A percentile compares a stretch with the other conserved stretches of the same genome.
Evolutionary conservation across 2,113 vertebrate species (phyloP).

Genomic region (Ptilorrhoa leucosticta): DNA sequence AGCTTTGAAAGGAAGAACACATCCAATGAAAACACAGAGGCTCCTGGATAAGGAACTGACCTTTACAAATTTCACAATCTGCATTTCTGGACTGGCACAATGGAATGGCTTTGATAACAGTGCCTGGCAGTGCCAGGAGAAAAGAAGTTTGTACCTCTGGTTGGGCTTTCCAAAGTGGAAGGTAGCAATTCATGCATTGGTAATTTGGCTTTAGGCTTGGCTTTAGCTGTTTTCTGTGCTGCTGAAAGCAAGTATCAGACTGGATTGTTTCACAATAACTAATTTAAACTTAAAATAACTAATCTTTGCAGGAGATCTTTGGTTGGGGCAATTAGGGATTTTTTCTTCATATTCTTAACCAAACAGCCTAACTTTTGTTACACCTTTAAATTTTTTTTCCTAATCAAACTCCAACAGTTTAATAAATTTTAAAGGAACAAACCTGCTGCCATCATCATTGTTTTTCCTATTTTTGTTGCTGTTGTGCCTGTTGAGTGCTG

Average conservation of each 20-base stretch:
- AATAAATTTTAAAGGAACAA: neutral
- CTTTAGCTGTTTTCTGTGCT: neutral
- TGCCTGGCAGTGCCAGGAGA: neutral
- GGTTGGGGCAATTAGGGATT: neutral
- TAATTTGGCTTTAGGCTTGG: neutral
- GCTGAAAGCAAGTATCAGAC: neutral
- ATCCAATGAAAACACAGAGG: neutral
- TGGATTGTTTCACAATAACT: neutral
- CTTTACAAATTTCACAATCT: neutral
- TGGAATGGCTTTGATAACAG: neutral
- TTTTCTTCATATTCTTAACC: neutral
- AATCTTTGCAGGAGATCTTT: neutral
- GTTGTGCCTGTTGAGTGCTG: neutral
- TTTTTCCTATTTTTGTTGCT: neutral
- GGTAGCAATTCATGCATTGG: neutral
- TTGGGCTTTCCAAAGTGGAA: neutral
- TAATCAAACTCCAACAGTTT: neutral
- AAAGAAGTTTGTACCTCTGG: neutral
- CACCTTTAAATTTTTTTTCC: accelerated
- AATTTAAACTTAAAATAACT: neutral
- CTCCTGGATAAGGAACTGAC: slow-evolving; percentile 9
- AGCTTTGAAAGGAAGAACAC: neutral
- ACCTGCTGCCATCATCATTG: accelerated
- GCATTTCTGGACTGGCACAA: neutral
- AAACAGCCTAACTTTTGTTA: neutral